Base-by-base conservation (phyloP, 2,797 vertebrate species). In the Halcyon leucocephala region DNA sequence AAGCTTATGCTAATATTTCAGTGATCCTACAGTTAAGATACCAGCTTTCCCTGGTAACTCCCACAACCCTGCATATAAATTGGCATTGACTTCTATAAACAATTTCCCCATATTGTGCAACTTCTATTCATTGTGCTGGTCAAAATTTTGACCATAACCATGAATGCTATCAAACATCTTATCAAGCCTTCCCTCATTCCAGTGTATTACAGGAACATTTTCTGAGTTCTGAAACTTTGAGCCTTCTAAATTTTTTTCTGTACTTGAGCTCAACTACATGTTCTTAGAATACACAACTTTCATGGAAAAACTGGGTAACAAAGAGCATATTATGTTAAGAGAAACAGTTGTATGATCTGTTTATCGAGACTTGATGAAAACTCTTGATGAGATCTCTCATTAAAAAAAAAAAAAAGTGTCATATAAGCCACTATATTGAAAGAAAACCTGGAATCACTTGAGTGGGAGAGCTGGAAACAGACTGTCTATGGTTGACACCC, bases 401-500 rank as follows among this genome's bases (percentile, higher is more conserved):
- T 7, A 24, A 84, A 79, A 77, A 76, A 20, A 46, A 76, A 20
- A 44, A 17, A 61, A 26, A 26, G 14, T 58, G 29, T 4, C 29
- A 48, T 6, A 42, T 0, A 4, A 26, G 6, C 10, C 7, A 33
- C 42, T 57, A 21, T 19, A 4, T 14, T 64, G 62, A 89, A 76
- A 69, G 31, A 58, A 78, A 89, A 82, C 14, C 24, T 91, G 31
- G 13, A 62, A 70, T 77, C 25, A 12, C 25, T 74, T 65, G 12
- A 5, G 11, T 77, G 5, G 12, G 25, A 83, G 29, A 61, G 44
- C 4, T 77, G 31, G 61, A 80, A 90, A 52, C 11, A 62, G 14
- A 48, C 3, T 24, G 21, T 61, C 22, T 62, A 4, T 0, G 0
- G 29, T 11, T 73, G 41, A 48, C 3, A 0, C 12, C 7, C 26